phyloP scores from a whole-genome alignment of 2,888 invertebrate genomes.

The Terebella lapidaria region DNA sequence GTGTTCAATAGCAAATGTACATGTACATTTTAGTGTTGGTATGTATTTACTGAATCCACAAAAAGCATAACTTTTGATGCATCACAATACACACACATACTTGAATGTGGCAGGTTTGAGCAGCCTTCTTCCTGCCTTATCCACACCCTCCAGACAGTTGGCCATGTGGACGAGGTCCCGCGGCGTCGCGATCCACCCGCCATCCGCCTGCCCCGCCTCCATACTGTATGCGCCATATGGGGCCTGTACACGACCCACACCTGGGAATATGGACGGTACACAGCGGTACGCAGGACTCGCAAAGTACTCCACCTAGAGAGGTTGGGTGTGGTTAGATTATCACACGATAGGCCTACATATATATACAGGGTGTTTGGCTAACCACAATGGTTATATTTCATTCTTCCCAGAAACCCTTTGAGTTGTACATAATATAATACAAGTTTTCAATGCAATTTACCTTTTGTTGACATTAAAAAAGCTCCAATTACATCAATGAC shows the following conservation, averaged over 20 bases:
- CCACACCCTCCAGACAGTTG: conserved; percentile 11
- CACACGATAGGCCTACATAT: too few species aligned
- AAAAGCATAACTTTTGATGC: not conserved
- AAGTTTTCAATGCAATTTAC: too few species aligned
- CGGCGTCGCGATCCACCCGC: conserved; percentile 38
- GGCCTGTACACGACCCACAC: conserved; percentile 27
- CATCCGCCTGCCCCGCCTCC: conserved; percentile 37
- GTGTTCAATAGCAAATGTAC: too few species aligned
- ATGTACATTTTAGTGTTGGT: too few species aligned
- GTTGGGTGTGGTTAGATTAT: too few species aligned
- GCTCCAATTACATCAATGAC: not conserved
- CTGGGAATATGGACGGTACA: conserved; percentile 14
- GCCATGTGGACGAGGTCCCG: conserved; percentile 26
- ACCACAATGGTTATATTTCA: too few species aligned
- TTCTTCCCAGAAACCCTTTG: too few species aligned
- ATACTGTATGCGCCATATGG: conserved; percentile 41
- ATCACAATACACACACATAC: not conserved
- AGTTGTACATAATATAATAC: too few species aligned
- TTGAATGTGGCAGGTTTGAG: conserved; percentile 11
- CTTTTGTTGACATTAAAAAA: too few species aligned
- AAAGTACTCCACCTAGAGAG: conserved; percentile 17
- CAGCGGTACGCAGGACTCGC: conserved; percentile 8
- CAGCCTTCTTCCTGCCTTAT: not conserved
- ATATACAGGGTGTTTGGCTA: too few species aligned
- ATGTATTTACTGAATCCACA: not conserved